Evolutionary conservation across 2,113 vertebrate genomes (phyloP).

Genomic region (Anguilla rostrata): DNA sequence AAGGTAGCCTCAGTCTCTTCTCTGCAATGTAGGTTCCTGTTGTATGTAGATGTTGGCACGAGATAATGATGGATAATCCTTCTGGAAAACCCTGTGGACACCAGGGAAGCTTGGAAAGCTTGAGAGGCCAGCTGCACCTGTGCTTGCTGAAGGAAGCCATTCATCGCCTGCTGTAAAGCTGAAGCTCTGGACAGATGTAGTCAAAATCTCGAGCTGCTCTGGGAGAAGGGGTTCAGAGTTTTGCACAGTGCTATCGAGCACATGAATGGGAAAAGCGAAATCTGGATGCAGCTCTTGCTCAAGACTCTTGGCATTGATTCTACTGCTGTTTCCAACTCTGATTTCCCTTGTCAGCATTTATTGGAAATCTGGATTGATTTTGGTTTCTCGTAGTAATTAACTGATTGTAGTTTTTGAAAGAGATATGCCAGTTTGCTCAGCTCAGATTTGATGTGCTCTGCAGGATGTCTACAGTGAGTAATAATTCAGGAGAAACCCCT

Average conservation of each 20-base stretch:
- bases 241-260: background rate
- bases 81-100: slow-evolving; percentile 4
- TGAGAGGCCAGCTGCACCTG: slow-evolving; percentile 44
- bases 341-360: background rate
- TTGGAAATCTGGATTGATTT: background rate
- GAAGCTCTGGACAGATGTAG: slow-evolving; percentile 42
- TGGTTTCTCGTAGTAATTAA: background rate
- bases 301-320: background rate
- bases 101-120: background rate
- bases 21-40: background rate
- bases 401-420: background rate
- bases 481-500: background rate
- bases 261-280: background rate
- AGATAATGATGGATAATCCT: slow-evolving; percentile 33
- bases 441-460: background rate
- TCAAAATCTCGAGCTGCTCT: slow-evolving; percentile 47
- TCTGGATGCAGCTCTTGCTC: background rate
- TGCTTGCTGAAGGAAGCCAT: slow-evolving; percentile 46
- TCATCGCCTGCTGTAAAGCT: slow-evolving; percentile 45
- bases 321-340: background rate
- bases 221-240: background rate
- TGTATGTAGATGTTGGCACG: background rate
- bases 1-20: background rate
- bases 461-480: background rate
- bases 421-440: background rate